Evolutionary conservation across 1,140 invertebrate species (phyloP).

Genomic region (Micrasema longulum): DNA sequence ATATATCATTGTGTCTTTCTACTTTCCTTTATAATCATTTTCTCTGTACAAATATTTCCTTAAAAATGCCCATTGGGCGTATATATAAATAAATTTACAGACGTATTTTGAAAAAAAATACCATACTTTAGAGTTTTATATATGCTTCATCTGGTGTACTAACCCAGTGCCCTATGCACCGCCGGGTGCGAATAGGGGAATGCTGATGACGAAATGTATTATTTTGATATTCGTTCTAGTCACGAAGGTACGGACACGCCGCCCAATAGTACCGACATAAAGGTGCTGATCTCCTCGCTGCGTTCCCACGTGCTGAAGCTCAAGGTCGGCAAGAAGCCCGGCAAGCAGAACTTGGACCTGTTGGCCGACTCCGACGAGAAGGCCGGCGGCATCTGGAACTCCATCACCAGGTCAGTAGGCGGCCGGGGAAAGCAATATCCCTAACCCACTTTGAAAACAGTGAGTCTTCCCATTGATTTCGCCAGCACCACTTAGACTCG

Average conservation of each 20-base stretch:
- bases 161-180: no score
- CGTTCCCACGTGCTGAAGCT: conserved; percentile 92
- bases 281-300: conserved; percentile 89
- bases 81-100: no score
- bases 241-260: conserved; percentile 83
- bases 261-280: conserved; percentile 76
- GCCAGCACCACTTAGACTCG: no score
- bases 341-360: conserved; percentile 86
- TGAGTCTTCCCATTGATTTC: no score
- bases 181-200: no score
- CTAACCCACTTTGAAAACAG: neutral
- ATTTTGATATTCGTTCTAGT: conserved; percentile 61
- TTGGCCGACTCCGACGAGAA: conserved; percentile 81
- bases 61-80: no score
- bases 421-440: neutral
- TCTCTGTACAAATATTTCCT: no score
- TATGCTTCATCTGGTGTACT: neutral
- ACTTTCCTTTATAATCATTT: no score
- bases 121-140: no score
- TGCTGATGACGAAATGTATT: neutral
- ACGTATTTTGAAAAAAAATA: no score
- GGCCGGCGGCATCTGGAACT: conserved; percentile 89
- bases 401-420: conserved; percentile 84
- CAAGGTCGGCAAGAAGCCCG: conserved; percentile 90
- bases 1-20: no score